Conservation (phyloP, 2,113 vertebrate genomes). For the Ceuthmochares aereus region DNA sequence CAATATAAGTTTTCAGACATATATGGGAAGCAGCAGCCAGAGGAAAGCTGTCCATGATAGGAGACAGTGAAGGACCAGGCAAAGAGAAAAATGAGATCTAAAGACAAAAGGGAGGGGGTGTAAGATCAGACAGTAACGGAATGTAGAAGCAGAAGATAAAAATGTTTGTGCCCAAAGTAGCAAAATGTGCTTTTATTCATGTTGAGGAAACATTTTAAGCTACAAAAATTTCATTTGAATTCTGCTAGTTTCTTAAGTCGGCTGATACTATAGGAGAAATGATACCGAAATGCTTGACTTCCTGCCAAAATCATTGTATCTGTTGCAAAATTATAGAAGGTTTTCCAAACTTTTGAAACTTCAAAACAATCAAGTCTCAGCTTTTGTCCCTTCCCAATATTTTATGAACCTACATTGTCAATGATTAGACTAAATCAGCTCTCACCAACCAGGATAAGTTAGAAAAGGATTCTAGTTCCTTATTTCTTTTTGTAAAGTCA, state of each 20-base stretch:
- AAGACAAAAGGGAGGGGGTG: neutral
- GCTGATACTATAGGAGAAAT: neutral
- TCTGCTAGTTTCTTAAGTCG: neutral
- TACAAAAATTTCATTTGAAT: neutral
- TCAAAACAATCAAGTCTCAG: neutral
- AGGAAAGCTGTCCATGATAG: neutral
- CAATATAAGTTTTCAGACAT: neutral
- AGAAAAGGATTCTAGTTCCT: neutral
- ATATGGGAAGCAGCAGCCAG: neutral
- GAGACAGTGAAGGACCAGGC: neutral
- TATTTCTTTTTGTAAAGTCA: neutral
- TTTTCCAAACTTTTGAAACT: neutral
- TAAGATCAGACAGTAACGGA: neutral
- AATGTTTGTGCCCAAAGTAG: neutral
- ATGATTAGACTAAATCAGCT: neutral
- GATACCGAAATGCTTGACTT: neutral
- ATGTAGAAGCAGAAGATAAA: neutral
- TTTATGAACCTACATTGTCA: neutral
- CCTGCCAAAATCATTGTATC: neutral
- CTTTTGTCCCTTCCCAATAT: neutral
- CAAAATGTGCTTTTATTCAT: neutral
- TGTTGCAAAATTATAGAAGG: neutral
- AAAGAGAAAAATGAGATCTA: neutral
- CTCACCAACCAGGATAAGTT: neutral
- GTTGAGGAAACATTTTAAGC: neutral